A percentile compares a stretch with the other conserved stretches of the same genome.
phyloP scores from a whole-genome alignment of 2,113 vertebrate species.

The Suricata suricatta region DNA sequence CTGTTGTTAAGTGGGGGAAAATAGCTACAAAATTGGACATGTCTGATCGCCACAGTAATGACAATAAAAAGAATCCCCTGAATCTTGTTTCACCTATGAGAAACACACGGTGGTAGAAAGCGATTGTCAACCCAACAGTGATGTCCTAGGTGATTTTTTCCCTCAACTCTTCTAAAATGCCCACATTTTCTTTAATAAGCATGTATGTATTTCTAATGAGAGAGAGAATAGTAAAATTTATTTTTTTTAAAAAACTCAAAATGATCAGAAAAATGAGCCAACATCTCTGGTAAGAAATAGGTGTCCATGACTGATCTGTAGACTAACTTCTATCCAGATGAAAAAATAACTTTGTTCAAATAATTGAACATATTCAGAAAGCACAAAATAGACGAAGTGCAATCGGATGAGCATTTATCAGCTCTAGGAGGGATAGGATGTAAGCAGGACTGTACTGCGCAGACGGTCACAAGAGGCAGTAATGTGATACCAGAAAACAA shows the following conservation, averaged over 20 bases:
- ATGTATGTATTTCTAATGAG: not conserved
- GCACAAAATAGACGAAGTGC: not conserved
- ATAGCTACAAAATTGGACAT: not conserved
- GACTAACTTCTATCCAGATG: not conserved
- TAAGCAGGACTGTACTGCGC: not conserved
- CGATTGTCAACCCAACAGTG: not conserved
- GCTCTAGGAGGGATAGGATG: not conserved
- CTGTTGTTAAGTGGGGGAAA: not conserved
- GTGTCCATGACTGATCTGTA: not conserved
- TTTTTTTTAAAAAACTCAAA: not conserved
- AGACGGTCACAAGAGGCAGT: not conserved
- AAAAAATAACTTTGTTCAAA: not conserved
- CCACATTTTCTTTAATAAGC: not conserved
- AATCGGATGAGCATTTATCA: not conserved
- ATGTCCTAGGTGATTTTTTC: not conserved
- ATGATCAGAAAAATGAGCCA: not conserved
- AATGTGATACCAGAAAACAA: not conserved
- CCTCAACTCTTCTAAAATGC: not conserved
- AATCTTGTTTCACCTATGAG: not conserved
- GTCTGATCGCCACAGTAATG: not conserved
- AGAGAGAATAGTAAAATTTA: not conserved
- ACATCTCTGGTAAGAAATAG: not conserved
- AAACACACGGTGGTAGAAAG: not conserved
- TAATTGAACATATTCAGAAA: not conserved
- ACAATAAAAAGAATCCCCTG: not conserved